phyloP scores from a whole-genome alignment of 2,797 vertebrate genomes.

The Pelochelys cantorii region DNA sequence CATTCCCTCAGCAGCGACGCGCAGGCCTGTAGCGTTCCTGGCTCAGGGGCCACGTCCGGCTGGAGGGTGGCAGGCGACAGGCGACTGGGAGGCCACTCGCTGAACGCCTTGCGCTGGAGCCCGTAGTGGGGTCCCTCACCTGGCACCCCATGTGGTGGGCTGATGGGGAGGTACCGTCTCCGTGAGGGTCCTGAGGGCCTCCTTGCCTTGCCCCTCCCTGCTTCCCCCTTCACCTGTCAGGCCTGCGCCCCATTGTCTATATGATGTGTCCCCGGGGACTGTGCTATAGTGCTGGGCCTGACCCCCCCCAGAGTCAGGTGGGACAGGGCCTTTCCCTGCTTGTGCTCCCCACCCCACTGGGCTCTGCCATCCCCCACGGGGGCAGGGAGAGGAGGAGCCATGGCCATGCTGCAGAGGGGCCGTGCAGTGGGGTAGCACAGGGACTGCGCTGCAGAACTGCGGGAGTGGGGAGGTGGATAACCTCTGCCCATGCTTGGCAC shows the following conservation, averaged over 20 bases:
- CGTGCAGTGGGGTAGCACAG: neutral
- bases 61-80: neutral
- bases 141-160: accelerated
- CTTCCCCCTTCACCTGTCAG: neutral
- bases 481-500: neutral
- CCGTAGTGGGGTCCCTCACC: too few relatives aligned
- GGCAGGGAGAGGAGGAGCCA: neutral
- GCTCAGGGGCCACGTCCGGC: accelerated
- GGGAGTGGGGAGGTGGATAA: too few relatives aligned
- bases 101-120: neutral
- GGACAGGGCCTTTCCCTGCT: neutral
- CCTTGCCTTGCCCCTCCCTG: neutral
- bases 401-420: neutral
- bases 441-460: neutral
- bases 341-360: neutral
- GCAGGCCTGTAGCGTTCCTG: neutral
- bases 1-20: neutral
- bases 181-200: neutral
- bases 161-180: neutral
- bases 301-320: neutral
- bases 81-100: neutral
- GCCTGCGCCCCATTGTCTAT: neutral
- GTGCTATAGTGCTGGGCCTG: accelerated
- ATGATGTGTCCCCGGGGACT: neutral
- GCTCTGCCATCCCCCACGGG: neutral